phyloP scores from a whole-genome alignment of 2,888 invertebrate genomes.

The Hyposoter dolosus region DNA sequence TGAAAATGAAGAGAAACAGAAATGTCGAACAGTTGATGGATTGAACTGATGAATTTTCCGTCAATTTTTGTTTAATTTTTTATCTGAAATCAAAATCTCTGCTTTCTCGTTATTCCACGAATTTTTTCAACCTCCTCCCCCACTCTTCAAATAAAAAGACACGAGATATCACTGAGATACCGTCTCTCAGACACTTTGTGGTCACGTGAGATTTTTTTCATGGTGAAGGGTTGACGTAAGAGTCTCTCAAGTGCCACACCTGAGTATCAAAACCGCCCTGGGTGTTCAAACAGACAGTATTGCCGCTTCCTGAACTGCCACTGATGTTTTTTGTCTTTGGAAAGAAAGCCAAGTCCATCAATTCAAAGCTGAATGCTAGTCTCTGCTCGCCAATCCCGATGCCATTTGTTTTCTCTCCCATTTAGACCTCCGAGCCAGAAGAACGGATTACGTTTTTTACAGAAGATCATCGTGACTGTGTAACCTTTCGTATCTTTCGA shows the following conservation, averaged over 20 bases:
- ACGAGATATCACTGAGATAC: not conserved
- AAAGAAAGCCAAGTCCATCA: conserved; percentile 2
- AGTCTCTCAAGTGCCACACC: not conserved
- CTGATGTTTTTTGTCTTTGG: not conserved
- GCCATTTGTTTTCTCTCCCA: not conserved
- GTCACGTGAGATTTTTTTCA: not conserved
- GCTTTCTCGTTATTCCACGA: not conserved
- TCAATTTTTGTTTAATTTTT: not conserved
- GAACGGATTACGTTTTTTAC: not conserved
- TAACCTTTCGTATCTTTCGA: not conserved
- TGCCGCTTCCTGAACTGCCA: not conserved
- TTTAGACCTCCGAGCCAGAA: not conserved
- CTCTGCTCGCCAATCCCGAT: not conserved
- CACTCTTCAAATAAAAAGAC: not conserved
- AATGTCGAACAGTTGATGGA: too few species aligned
- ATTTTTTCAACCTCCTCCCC: not conserved
- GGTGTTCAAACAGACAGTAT: not conserved
- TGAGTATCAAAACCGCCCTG: not conserved
- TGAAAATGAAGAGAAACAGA: too few species aligned
- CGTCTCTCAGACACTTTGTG: not conserved
- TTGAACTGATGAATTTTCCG: too few species aligned
- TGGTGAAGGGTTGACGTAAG: not conserved
- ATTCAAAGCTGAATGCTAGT: not conserved
- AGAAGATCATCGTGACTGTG: not conserved
- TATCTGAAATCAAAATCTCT: not conserved